These are phyloP conservation scores for Malurus alboscapulatus DNA, from an alignment of 2,113 vertebrate genomes.

Conservation along the genomic window DNA sequence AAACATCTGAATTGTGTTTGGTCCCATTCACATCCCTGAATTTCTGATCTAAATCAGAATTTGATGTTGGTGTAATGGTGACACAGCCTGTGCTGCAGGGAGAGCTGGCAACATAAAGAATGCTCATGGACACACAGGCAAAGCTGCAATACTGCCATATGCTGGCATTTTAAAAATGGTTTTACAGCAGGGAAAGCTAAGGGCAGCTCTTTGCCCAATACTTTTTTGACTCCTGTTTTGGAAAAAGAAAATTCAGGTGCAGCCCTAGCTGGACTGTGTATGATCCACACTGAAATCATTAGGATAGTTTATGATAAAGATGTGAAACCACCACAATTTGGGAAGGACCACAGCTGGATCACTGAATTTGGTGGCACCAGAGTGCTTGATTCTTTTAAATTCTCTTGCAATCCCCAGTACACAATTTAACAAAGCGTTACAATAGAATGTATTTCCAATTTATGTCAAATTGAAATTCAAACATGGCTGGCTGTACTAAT, in stretches of 20 bases:
- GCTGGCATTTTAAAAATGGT: not conserved
- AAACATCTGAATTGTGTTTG: not conserved
- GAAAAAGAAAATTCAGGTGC: not conserved
- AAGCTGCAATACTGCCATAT: not conserved
- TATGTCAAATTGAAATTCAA: slow-evolving; percentile 37
- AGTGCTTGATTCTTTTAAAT: not conserved
- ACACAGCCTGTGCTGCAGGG: not conserved
- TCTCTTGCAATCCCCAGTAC: not conserved
- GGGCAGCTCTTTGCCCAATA: not conserved
- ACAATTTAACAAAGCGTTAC: not conserved
- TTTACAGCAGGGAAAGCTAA: not conserved
- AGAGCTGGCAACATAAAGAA: not conserved
- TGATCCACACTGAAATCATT: not conserved
- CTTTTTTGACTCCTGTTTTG: not conserved
- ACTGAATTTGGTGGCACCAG: not conserved
- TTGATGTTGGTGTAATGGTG: not conserved
- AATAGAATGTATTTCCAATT: slow-evolving; percentile 19
- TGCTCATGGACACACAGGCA: not conserved
- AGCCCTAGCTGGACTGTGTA: not conserved
- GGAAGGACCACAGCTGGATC: not conserved
- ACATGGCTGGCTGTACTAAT: slow-evolving; percentile 29
- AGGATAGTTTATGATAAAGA: not conserved
- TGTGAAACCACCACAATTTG: not conserved
- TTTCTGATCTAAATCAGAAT: not conserved
- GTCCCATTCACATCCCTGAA: not conserved